phyloP scores from a whole-genome alignment of 2,888 invertebrate species.

The Drosophila villosipedis region DNA sequence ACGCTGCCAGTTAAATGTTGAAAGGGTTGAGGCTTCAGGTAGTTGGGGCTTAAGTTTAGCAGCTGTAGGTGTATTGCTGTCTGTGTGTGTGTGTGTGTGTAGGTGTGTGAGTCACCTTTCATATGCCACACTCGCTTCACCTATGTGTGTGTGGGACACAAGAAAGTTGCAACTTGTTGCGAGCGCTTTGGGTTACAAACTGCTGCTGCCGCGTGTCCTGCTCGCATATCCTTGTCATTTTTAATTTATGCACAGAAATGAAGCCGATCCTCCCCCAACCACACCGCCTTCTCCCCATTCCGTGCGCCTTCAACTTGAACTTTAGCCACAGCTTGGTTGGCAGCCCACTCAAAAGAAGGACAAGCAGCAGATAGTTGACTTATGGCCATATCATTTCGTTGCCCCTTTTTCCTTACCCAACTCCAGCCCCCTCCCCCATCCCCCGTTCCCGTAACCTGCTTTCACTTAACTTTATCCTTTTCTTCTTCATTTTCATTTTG shows the following conservation, averaged over 20 bases:
- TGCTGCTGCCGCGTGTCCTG: conserved; percentile 38
- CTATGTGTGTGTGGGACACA: not conserved
- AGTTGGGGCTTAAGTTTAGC: conserved; percentile 11
- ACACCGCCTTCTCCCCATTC: not conserved
- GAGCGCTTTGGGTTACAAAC: conserved; percentile 58
- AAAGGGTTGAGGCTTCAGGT: conserved; percentile 28
- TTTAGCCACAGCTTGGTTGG: conserved; percentile 43
- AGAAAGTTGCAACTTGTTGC: conserved; percentile 71
- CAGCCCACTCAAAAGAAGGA: conserved; percentile 11
- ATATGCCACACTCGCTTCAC: conserved; percentile 10
- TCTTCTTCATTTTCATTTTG: conserved; percentile 9
- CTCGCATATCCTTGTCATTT: conserved; percentile 77
- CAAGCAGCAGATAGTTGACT: conserved; percentile 56
- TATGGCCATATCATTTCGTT: conserved; percentile 56
- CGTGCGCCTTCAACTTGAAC: conserved; percentile 38
- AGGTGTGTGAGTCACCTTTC: not conserved
- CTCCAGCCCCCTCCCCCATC: not conserved
- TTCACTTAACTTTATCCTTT: conserved; percentile 12
- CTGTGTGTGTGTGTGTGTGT: not conserved
- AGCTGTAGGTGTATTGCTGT: not conserved
- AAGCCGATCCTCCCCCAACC: conserved; percentile 23
- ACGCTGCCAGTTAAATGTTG: conserved; percentile 41
- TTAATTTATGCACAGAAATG: conserved; percentile 68
- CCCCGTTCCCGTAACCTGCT: not conserved
- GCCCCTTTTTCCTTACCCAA: not conserved